Evolutionary conservation across 2,113 vertebrate species (phyloP).

Genomic region (Paracanthobrama guichenoti): DNA sequence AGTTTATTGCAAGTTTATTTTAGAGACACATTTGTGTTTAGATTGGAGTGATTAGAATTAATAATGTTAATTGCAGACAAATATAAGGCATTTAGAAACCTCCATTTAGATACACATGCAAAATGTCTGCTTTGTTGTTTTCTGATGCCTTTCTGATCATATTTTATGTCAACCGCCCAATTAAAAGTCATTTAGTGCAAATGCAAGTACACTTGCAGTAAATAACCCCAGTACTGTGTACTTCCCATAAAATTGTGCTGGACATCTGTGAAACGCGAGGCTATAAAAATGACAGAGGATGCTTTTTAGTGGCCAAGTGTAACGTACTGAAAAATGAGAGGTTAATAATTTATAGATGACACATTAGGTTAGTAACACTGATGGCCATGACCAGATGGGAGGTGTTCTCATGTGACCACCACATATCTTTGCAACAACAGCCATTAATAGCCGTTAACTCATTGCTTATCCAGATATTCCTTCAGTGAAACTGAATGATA

Average conservation of each 20-base stretch:
- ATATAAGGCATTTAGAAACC: neutral
- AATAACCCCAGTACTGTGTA: neutral
- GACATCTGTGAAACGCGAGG: conserved; percentile 18
- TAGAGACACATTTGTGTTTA: neutral
- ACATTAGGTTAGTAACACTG: conserved; percentile 44
- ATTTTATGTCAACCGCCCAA: neutral
- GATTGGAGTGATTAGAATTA: neutral
- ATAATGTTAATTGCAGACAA: neutral
- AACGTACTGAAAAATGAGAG: conserved; percentile 45
- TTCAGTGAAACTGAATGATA: neutral
- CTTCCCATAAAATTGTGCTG: neutral
- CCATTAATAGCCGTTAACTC: conserved; percentile 1
- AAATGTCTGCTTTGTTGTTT: conserved; percentile 13
- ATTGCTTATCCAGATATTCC: conserved; percentile 29
- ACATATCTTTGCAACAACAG: conserved; percentile 32
- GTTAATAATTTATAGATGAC: conserved; percentile 55
- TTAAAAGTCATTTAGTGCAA: conserved; percentile 17
- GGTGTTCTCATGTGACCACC: conserved; percentile 24
- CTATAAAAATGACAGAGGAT: conserved; percentile 27
- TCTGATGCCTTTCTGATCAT: conserved; percentile 7
- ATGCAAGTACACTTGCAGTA: conserved; percentile 10
- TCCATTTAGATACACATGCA: neutral
- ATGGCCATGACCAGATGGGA: conserved; percentile 30
- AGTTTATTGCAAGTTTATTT: neutral
- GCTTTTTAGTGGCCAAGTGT: conserved; percentile 40